Percentiles rank a stretch among this genome's conserved stretches.
phyloP scores from a whole-genome alignment of 2,888 invertebrate genomes.

The Corbicula japonica region DNA sequence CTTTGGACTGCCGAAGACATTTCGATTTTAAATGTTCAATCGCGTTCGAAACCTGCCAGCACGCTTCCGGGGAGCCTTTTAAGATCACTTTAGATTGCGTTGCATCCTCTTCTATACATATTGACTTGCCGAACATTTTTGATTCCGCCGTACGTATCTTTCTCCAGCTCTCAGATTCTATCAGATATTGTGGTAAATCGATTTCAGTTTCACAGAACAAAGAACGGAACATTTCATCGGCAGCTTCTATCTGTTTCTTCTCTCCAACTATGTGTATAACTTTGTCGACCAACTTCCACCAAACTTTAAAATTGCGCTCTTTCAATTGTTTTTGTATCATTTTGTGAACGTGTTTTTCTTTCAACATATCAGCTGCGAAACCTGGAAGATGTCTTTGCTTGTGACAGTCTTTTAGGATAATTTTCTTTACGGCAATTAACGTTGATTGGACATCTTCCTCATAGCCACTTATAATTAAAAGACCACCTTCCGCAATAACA shows the following conservation, averaged over 20 bases:
- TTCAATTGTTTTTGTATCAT: not conserved
- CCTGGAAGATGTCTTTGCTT: not conserved
- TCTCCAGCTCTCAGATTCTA: not conserved
- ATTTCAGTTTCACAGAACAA: not conserved
- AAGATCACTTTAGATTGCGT: not conserved
- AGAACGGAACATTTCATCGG: not conserved
- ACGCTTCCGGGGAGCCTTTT: not conserved
- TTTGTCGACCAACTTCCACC: not conserved
- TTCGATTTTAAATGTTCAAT: not conserved
- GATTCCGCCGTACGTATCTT: not conserved
- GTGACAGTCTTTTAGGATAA: not conserved
- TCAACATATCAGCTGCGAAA: not conserved
- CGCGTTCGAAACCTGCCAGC: not conserved
- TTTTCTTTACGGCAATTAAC: not conserved
- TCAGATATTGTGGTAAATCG: not conserved
- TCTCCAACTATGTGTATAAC: constrained; percentile 4
- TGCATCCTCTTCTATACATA: not conserved
- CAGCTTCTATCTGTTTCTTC: not conserved
- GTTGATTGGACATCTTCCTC: not conserved
- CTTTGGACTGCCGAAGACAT: not conserved
- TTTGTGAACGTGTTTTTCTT: not conserved
- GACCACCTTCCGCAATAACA: not conserved
- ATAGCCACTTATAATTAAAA: not conserved
- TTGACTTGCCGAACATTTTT: not conserved
- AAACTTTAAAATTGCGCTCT: not conserved